phyloP scores from a whole-genome alignment of 2,888 invertebrate species.

The Tillus elongatus region DNA sequence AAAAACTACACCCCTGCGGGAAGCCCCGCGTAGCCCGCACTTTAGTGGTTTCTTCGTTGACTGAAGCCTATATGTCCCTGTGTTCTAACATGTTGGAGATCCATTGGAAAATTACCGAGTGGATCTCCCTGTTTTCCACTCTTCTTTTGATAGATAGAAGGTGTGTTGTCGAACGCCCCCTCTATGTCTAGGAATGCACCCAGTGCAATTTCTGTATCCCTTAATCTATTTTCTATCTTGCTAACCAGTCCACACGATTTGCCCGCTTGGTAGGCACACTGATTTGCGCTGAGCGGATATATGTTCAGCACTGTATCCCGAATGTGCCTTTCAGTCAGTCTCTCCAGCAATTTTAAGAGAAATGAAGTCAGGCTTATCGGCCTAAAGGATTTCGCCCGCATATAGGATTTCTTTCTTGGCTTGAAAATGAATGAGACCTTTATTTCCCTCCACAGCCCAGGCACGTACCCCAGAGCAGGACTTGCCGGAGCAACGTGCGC shows the following conservation, averaged over 20 bases:
- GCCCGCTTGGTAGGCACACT: constrained; percentile 1
- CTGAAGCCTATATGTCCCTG: neutral
- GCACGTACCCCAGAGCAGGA: no score
- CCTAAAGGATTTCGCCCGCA: no score
- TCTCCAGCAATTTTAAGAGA: no score
- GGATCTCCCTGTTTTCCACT: neutral
- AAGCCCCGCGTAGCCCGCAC: neutral
- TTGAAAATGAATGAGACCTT: no score
- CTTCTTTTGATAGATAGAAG: neutral
- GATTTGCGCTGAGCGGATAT: neutral
- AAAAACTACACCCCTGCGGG: no score
- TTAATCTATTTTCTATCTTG: neutral
- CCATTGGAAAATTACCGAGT: neutral
- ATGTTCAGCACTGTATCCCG: neutral
- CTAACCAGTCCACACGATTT: neutral
- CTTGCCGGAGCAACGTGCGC: no score
- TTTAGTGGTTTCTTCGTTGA: neutral
- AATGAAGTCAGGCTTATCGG: no score
- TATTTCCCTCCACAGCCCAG: no score
- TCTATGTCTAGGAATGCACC: neutral
- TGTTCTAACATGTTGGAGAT: neutral
- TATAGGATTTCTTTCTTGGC: no score
- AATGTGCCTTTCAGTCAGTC: no score
- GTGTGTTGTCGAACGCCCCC: constrained; percentile 2
- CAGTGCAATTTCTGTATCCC: neutral